Percentiles rank a stretch among this genome's conserved stretches.
Conservation (phyloP, 2,888 invertebrate species). For the Acleris holmiana region DNA sequence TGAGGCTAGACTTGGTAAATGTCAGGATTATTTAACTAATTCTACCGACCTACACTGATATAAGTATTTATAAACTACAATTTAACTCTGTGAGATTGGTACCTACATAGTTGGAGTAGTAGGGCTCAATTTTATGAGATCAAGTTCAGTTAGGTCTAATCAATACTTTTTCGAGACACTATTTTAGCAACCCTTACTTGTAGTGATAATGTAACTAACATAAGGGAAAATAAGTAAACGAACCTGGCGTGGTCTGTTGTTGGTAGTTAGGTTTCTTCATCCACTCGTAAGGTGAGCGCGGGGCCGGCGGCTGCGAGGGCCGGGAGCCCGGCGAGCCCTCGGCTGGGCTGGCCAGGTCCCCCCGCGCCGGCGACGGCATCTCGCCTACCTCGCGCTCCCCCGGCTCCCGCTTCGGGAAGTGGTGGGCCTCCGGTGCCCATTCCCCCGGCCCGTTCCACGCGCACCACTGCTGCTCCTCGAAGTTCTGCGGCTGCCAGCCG, state of each 20-base stretch:
- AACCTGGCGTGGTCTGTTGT: constrained; percentile 93
- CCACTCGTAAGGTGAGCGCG: constrained; percentile 94
- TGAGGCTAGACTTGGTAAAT: too few relatives aligned
- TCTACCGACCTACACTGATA: too few relatives aligned
- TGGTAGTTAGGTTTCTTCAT: constrained; percentile 96
- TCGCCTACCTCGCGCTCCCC: constrained; percentile 73
- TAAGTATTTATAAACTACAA: too few relatives aligned
- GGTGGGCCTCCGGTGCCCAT: constrained; percentile 79
- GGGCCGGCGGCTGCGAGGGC: constrained; percentile 86
- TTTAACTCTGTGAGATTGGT: too few relatives aligned
- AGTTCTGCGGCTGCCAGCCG: constrained; percentile 80
- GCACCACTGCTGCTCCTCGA: constrained; percentile 85
- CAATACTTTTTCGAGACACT: too few relatives aligned
- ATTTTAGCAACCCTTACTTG: too few relatives aligned
- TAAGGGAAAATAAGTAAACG: constrained; percentile 49
- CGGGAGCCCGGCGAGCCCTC: constrained; percentile 80
- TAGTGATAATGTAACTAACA: constrained; percentile 21
- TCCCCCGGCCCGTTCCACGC: constrained; percentile 80
- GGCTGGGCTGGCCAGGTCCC: constrained; percentile 83
- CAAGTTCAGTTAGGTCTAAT: too few relatives aligned
- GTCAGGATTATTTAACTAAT: too few relatives aligned
- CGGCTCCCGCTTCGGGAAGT: constrained; percentile 75
- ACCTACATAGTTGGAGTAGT: too few relatives aligned
- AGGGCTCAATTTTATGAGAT: too few relatives aligned
- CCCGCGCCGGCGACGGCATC: constrained; percentile 78